Base-by-base conservation (phyloP, 2,888 invertebrate genomes). In the Hirtodrosophila duncani region DNA sequence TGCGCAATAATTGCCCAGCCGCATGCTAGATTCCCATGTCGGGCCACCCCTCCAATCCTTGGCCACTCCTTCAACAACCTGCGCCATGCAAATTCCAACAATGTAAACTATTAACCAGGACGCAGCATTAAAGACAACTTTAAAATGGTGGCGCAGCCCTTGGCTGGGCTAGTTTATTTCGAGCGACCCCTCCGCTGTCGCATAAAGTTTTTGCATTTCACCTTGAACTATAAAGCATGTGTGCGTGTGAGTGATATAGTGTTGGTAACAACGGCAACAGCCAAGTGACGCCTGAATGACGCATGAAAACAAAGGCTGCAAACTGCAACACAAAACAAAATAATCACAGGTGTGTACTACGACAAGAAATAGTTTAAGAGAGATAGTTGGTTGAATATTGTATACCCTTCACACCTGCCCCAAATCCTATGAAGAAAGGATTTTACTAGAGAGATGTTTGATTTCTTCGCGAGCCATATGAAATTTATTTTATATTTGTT, bases 141-240 rank as follows among this genome's bases (percentile, higher is more conserved):
- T 66, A 38, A 59, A 71, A 63, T 59, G 38, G 44, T 46, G 61
- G 42, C 44, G 48, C 53, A 53, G 34, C 14, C 21, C 21, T 13
- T 23, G 29, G 48, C 57, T 43, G 43, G 57, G 60, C 50, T 49
- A 53, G 62, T 63, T 64, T 56, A 58, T 67, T 69, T 63, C 43
- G 44, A 56, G 16, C 48, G 14, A 41, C 37, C 52, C 59, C 38
- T 41, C 31, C 48, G 52, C 26, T 41, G 59, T 39, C 58, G 45
- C 61, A 48, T 65, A 51, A 63, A 41, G 74, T 58, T 66, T 70
- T 72, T 57, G 58, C 67, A 72, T 64, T 67, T 83, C 72, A 83
- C 83, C 83, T 83, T 83, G 83, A 83, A 83, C 83, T 79, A 83
- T 82, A 70, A 75, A 61, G 45, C 46, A 29, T 38, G 26, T 21